These are phyloP conservation scores for Larimichthys polyactis DNA, from an alignment of 2,113 vertebrate genomes.

Conservation along the genomic window DNA sequence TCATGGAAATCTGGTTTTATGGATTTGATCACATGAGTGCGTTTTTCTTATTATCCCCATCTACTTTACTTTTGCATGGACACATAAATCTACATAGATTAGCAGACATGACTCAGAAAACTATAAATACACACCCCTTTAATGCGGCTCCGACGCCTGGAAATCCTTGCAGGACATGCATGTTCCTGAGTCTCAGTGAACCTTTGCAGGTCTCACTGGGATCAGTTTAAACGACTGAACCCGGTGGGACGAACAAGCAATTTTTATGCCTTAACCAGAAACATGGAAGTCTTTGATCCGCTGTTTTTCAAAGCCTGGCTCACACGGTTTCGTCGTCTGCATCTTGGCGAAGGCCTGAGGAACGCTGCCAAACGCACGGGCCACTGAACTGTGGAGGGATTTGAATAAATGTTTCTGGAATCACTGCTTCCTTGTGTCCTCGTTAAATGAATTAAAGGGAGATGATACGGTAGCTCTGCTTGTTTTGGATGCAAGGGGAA, in stretches of 20 bases:
- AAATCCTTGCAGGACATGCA: background rate
- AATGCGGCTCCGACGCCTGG: slow-evolving; percentile 1
- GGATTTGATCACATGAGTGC: background rate
- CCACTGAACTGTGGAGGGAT: slow-evolving; percentile 24
- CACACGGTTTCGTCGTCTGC: background rate
- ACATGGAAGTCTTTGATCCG: slow-evolving; percentile 50
- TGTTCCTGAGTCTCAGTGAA: slow-evolving; percentile 10
- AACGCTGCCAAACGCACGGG: slow-evolving; percentile 37
- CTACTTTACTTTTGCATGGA: background rate
- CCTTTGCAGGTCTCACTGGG: slow-evolving; percentile 35
- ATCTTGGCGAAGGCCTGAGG: slow-evolving; percentile 38
- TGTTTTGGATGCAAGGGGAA: background rate
- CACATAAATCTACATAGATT: background rate
- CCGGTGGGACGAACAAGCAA: background rate
- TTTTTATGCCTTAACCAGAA: slow-evolving; percentile 55
- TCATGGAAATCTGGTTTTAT: background rate
- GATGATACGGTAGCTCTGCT: slow-evolving; percentile 19
- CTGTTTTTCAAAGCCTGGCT: slow-evolving; percentile 37
- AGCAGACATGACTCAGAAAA: background rate
- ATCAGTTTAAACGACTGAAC: slow-evolving; percentile 19
- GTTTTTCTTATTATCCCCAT: background rate
- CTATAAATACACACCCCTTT: slow-evolving; percentile 3
- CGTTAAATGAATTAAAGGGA: slow-evolving; percentile 38
- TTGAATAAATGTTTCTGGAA: slow-evolving; percentile 48
- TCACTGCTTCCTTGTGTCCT: slow-evolving; percentile 28